phyloP scores from a whole-genome alignment of 2,888 invertebrate species.

The Philereme transversata region DNA sequence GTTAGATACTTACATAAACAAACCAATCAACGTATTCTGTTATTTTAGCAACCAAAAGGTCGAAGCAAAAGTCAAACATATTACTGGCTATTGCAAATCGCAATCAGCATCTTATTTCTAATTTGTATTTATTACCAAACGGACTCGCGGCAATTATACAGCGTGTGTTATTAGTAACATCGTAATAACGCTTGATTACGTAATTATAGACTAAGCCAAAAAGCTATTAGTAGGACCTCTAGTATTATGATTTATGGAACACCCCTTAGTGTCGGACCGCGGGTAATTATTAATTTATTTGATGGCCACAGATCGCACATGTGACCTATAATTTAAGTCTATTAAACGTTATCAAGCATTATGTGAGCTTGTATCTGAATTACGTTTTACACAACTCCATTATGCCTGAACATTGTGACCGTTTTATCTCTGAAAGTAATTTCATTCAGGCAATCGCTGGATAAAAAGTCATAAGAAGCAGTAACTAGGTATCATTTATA shows the following conservation, averaged over 20 bases:
- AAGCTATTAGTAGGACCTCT: conserved; percentile 42
- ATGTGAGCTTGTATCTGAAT: no score
- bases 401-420: no score
- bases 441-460: no score
- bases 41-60: no score
- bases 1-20: no score
- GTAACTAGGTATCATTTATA: no score
- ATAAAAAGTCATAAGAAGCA: no score
- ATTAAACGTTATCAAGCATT: conserved; percentile 24
- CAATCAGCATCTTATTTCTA: neutral
- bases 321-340: conserved; percentile 24
- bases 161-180: conserved; percentile 36
- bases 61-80: no score
- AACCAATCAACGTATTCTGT: no score
- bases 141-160: conserved; percentile 23
- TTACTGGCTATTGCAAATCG: neutral
- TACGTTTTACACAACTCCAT: no score
- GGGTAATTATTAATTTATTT: conserved; percentile 29
- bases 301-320: conserved; percentile 7
- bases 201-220: conserved; percentile 43
- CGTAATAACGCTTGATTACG: conserved; percentile 41
- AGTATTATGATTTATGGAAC: conserved; percentile 37
- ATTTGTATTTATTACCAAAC: conserved; percentile 19
- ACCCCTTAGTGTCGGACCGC: conserved; percentile 10
- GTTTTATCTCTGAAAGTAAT: no score